Percentiles rank a stretch among this genome's conserved stretches.
Evolutionary conservation across 2,797 vertebrate species (phyloP).

Genomic region (Poecile montanus): DNA sequence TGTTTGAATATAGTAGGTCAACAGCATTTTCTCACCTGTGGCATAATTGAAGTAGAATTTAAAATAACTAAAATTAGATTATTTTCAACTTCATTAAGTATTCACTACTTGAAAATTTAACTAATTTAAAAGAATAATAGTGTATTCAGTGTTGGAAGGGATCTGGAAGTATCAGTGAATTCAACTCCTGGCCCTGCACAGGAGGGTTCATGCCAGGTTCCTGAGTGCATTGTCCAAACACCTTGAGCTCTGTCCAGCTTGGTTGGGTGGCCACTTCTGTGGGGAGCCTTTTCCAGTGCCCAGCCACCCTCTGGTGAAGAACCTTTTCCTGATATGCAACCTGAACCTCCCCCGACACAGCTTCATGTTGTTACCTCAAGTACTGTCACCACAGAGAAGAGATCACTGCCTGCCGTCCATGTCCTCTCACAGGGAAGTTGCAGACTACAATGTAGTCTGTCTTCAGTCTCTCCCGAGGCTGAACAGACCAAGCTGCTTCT

Average conservation of each 20-base stretch:
- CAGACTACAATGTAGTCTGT: not conserved
- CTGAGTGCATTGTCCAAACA: not conserved
- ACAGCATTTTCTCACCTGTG: not conserved
- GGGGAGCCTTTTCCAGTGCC: not conserved
- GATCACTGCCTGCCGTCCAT: not conserved
- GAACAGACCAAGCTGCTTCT: not conserved
- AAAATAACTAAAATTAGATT: not conserved
- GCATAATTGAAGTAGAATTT: not conserved
- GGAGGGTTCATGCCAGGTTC: not conserved
- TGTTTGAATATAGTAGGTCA: not conserved
- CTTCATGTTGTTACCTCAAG: not conserved
- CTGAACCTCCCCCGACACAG: not conserved
- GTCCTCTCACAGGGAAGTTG: fast-evolving
- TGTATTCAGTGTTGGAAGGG: not conserved
- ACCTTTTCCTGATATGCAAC: not conserved
- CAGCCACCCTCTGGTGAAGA: not conserved
- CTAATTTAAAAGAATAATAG: not conserved
- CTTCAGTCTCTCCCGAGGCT: not conserved
- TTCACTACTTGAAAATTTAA: not conserved
- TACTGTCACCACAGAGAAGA: not conserved
- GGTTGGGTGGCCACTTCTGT: not conserved
- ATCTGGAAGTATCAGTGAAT: not conserved
- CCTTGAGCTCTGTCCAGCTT: not conserved
- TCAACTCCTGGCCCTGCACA: not conserved
- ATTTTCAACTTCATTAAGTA: not conserved